phyloP scores from a whole-genome alignment of 2,113 vertebrate genomes.

The Pluvianellus socialis region DNA sequence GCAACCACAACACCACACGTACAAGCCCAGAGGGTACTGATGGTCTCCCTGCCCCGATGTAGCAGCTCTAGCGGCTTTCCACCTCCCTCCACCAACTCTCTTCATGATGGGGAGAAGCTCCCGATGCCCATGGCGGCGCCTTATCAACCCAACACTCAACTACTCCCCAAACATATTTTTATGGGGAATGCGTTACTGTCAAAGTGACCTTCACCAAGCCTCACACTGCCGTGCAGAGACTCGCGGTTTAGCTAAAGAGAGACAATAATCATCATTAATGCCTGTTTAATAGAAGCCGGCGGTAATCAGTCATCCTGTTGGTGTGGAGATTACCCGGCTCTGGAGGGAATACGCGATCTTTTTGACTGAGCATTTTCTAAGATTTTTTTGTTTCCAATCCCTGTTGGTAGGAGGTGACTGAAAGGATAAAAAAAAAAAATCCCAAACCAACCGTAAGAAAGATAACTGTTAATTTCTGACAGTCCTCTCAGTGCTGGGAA shows the following conservation, averaged over 20 bases:
- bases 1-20: background rate
- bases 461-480: background rate
- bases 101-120: background rate
- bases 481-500: background rate
- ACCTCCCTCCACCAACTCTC: background rate
- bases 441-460: background rate
- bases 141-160: background rate
- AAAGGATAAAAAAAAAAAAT: background rate
- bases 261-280: conserved; percentile 62
- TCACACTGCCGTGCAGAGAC: background rate
- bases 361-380: background rate
- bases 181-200: background rate
- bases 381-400: conserved; percentile 23
- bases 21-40: background rate
- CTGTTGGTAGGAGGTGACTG: background rate
- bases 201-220: conserved; percentile 48
- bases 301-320: conserved; percentile 53
- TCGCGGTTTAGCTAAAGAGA: conserved; percentile 24
- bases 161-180: background rate
- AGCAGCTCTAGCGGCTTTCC: background rate
- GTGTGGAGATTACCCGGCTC: conserved; percentile 9
- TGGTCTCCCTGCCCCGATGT: background rate
- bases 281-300: conserved; percentile 37
- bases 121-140: background rate
- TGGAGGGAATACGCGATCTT: background rate